Evolutionary conservation across 2,888 invertebrate species (phyloP).

Genomic region (Cylindroiulus punctatus): DNA sequence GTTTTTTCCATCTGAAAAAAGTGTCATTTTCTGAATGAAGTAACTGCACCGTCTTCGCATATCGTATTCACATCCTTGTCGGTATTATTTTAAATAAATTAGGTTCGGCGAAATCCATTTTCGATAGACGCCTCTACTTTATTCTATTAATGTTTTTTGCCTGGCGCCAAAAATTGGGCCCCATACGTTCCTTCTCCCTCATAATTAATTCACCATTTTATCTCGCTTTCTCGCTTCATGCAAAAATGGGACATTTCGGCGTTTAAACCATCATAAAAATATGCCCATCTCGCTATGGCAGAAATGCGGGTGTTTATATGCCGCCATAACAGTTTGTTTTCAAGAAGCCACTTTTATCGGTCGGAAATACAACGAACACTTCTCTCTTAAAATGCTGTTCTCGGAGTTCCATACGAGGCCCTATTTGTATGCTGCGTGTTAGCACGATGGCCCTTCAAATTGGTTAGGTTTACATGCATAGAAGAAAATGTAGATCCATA

Average conservation of each 20-base stretch:
- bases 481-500: neutral
- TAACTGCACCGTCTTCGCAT: neutral
- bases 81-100: conserved; percentile 38
- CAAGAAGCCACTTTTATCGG: neutral
- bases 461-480: neutral
- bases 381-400: neutral
- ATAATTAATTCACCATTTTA: conserved; percentile 27
- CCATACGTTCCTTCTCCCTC: conserved; percentile 7
- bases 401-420: neutral
- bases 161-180: neutral
- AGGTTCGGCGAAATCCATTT: neutral
- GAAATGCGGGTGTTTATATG: neutral
- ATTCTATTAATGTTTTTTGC: conserved; percentile 14
- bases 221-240: neutral
- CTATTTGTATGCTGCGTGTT: neutral
- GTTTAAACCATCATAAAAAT: neutral
- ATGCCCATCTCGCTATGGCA: neutral
- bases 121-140: neutral
- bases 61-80: conserved; percentile 4
- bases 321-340: neutral
- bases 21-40: conserved; percentile 21
- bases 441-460: neutral
- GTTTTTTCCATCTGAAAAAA: neutral
- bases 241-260: neutral
- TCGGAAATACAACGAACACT: neutral